A percentile compares a stretch with the other conserved stretches of the same genome.
Evolutionary conservation across 2,888 invertebrate genomes (phyloP).

Genomic region (Noctua pronuba): DNA sequence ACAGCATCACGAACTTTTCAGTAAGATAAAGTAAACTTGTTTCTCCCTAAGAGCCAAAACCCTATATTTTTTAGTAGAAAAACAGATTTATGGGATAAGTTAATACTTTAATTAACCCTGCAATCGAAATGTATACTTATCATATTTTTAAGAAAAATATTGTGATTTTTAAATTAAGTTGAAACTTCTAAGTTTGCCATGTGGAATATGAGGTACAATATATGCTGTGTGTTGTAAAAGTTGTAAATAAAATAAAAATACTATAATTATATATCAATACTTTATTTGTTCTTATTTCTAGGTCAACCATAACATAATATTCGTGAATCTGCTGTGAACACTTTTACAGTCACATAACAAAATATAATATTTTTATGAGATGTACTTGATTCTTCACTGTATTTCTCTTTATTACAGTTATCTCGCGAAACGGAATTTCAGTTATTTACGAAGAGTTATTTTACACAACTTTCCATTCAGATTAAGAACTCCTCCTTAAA

Average conservation of each 20-base stretch:
- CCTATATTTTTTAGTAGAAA: not conserved
- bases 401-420: not conserved
- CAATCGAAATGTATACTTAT: constrained; percentile 25
- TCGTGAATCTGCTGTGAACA: constrained; percentile 21
- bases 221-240: constrained; percentile 55
- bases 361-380: constrained; percentile 14
- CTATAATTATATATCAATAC: constrained; percentile 34
- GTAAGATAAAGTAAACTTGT: not conserved
- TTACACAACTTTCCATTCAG: constrained; percentile 4
- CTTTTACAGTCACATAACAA: constrained; percentile 12
- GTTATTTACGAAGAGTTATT: not conserved
- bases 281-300: constrained; percentile 55
- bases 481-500: not conserved
- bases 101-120: constrained; percentile 16
- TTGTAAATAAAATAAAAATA: constrained; percentile 66
- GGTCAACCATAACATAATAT: constrained; percentile 22
- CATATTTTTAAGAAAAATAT: constrained; percentile 59
- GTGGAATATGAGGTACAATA: constrained; percentile 58
- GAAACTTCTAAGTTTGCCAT: constrained; percentile 58
- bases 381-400: constrained; percentile 15
- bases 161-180: constrained; percentile 49
- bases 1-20: not conserved
- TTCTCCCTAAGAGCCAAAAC: constrained; percentile 25
- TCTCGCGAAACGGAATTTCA: not conserved
- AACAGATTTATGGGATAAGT: too few species aligned